Evolutionary conservation across 2,888 invertebrate genomes (phyloP).

Genomic region (Neoaliturus tenellus): DNA sequence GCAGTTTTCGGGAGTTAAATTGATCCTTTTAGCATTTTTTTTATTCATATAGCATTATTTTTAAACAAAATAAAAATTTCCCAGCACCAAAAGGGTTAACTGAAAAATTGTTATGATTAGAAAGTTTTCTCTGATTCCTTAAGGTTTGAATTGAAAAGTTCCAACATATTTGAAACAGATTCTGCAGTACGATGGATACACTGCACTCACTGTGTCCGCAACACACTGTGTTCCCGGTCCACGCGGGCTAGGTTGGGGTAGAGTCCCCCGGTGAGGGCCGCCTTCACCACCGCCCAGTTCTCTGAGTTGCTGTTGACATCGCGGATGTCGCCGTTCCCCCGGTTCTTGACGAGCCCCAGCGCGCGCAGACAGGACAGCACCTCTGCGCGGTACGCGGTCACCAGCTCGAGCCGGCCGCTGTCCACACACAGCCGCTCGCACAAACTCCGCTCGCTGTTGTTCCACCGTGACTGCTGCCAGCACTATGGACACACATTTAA

Average conservation of each 20-base stretch:
- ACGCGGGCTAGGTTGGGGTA: slow-evolving; percentile 92
- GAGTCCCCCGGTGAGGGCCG: slow-evolving; percentile 90
- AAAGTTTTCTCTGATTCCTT: no score
- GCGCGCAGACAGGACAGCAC: slow-evolving; percentile 84
- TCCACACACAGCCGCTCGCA: slow-evolving; percentile 87
- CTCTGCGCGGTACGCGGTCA: slow-evolving; percentile 76
- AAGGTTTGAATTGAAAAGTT: no score
- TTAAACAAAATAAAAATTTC: no score
- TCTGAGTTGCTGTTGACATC: slow-evolving; percentile 90
- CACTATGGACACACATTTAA: slow-evolving; percentile 60
- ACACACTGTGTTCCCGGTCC: slow-evolving; percentile 78
- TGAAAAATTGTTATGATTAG: no score
- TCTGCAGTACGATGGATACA: no score
- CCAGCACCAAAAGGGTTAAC: no score
- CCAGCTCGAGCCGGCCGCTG: slow-evolving; percentile 91
- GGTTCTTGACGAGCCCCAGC: slow-evolving; percentile 82
- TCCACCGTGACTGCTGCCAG: slow-evolving; percentile 76
- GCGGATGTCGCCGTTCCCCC: slow-evolving; percentile 80
- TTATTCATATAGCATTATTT: no score
- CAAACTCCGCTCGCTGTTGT: slow-evolving; percentile 81
- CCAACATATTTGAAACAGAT: no score
- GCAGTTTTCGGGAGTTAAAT: no score
- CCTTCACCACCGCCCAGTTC: slow-evolving; percentile 94
- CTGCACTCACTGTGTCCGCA: slow-evolving; percentile 78
- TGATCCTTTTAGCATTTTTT: no score